Evolutionary conservation across 2,888 invertebrate genomes (phyloP).

Genomic region (Drosophila emarginata): DNA sequence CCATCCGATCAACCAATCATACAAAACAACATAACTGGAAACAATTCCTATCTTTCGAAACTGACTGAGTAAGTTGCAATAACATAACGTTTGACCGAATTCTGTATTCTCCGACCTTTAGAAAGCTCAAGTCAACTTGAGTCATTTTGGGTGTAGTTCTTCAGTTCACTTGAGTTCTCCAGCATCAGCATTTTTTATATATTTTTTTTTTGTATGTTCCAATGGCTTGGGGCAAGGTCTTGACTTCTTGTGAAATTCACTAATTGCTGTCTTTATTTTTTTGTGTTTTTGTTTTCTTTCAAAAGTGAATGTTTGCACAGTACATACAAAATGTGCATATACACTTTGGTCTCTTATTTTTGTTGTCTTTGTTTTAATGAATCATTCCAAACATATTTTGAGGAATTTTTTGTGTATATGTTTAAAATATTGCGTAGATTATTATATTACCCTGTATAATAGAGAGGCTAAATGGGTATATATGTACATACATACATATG

Average conservation of each 20-base stretch:
- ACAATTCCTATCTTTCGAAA: background rate
- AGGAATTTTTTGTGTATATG: slow-evolving; percentile 24
- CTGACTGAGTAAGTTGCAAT: too few relatives aligned
- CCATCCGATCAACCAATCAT: background rate
- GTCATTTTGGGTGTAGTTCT: background rate
- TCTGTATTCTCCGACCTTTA: slow-evolving; percentile 12
- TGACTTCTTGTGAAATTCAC: slow-evolving; percentile 40
- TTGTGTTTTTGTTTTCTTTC: background rate
- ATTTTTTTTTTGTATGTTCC: background rate
- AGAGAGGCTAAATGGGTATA: too few relatives aligned
- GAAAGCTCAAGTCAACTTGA: slow-evolving; percentile 34
- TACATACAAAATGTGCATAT: background rate
- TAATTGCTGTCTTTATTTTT: slow-evolving; percentile 28
- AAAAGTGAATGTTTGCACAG: slow-evolving; percentile 12
- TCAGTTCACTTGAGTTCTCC: slow-evolving; percentile 20
- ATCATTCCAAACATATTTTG: slow-evolving; percentile 14
- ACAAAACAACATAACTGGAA: background rate
- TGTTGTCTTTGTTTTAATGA: slow-evolving; percentile 26
- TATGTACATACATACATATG: background rate
- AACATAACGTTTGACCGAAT: background rate
- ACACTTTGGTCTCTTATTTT: slow-evolving; percentile 19
- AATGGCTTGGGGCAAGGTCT: slow-evolving; percentile 33
- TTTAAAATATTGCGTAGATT: slow-evolving; percentile 35
- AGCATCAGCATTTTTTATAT: slow-evolving; percentile 6
- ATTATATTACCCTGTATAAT: slow-evolving; percentile 17